Percentiles rank a stretch among this genome's conserved stretches.
Evolutionary conservation across 2,888 invertebrate genomes (phyloP).

Genomic region (Tinea semifulvella): DNA sequence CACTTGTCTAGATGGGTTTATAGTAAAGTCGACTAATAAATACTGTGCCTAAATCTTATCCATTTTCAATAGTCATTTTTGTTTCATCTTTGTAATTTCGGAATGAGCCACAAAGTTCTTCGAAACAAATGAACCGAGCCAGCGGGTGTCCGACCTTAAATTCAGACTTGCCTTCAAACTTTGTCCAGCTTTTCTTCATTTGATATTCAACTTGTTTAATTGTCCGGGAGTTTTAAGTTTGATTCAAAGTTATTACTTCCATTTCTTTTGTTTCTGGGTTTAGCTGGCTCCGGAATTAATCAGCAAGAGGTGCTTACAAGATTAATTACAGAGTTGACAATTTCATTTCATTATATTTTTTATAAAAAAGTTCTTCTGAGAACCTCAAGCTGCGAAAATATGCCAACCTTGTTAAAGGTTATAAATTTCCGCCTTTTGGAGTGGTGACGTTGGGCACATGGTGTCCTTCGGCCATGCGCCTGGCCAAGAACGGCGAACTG

Average conservation of each 20-base stretch:
- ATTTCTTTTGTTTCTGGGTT: slow-evolving; percentile 30
- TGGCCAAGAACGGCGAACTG: no score
- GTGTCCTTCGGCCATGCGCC: no score
- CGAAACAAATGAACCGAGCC: slow-evolving; percentile 18
- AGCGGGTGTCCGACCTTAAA: slow-evolving; percentile 22
- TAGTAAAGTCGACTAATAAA: no score
- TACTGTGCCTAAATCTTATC: no score
- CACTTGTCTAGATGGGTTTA: no score
- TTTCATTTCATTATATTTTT: no score
- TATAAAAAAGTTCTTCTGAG: no score
- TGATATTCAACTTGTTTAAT: slow-evolving; percentile 50
- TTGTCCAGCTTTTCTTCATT: slow-evolving; percentile 39
- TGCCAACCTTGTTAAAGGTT: no score
- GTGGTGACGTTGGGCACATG: no score
- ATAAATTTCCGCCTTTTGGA: no score
- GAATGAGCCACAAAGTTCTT: slow-evolving; percentile 11
- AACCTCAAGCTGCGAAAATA: no score
- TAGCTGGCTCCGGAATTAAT: background rate
- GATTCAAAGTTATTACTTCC: slow-evolving; percentile 36
- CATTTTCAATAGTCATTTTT: slow-evolving; percentile 2
- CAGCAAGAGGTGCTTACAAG: background rate
- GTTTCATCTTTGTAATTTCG: background rate
- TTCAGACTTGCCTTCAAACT: slow-evolving; percentile 37
- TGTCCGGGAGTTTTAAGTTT: slow-evolving; percentile 43
- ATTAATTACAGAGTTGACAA: slow-evolving; percentile 1